Evolutionary conservation across 2,888 invertebrate genomes (phyloP).

Genomic region (Matsumyia berberina): DNA sequence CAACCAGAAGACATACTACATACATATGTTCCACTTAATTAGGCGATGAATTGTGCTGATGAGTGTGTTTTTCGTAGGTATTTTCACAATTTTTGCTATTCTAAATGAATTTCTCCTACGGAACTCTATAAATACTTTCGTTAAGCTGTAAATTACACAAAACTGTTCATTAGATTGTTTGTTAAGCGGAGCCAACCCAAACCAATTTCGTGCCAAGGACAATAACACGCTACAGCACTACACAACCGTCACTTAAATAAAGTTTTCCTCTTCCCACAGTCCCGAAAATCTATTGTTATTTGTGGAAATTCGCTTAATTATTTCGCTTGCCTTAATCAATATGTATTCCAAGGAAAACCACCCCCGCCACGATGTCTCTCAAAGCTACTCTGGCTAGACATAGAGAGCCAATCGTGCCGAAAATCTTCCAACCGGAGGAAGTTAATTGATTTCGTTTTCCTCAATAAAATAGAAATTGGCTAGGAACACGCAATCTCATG

Average conservation of each 20-base stretch:
- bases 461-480: conserved; percentile 46
- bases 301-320: conserved; percentile 57
- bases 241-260: conserved; percentile 36
- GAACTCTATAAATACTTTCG: neutral
- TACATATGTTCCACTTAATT: no score
- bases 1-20: no score
- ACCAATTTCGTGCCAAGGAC: conserved; percentile 30
- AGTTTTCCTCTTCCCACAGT: conserved; percentile 11
- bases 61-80: no score
- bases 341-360: conserved; percentile 35
- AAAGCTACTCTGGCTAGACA: conserved; percentile 50
- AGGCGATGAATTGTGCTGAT: no score
- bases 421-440: conserved; percentile 10
- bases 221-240: conserved; percentile 19
- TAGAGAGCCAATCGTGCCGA: conserved; percentile 41
- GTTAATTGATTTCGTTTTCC: conserved; percentile 60
- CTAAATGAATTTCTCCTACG: no score
- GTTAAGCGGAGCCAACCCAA: conserved; percentile 28
- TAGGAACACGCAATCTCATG: conserved; percentile 66
- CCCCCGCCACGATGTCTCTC: conserved; percentile 15
- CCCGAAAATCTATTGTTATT: conserved; percentile 21
- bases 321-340: conserved; percentile 53
- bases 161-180: conserved; percentile 52
- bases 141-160: conserved; percentile 30
- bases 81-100: no score